These are phyloP conservation scores for Ochlodes sylvanus DNA, from an alignment of 2,888 invertebrate species.

Conservation along the genomic window DNA sequence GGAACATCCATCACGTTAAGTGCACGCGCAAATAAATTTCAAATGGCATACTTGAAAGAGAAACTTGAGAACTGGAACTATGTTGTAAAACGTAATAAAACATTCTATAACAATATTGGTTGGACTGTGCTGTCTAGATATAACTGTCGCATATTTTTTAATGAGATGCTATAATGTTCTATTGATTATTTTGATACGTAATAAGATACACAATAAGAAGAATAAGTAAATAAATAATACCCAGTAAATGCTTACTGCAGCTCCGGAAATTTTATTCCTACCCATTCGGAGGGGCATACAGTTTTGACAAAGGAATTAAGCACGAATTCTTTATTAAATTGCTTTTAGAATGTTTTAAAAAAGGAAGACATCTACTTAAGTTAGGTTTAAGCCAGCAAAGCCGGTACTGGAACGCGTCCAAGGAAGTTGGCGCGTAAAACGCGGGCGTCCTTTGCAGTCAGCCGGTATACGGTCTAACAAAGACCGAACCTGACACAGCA, in stretches of 20 bases:
- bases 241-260: neutral
- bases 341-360: slow-evolving; percentile 40
- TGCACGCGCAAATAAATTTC: slow-evolving; percentile 60
- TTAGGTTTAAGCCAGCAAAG: slow-evolving; percentile 10
- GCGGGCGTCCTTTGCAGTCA: slow-evolving; percentile 63
- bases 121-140: no score
- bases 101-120: no score
- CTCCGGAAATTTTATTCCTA: neutral
- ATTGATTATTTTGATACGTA: no score
- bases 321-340: slow-evolving; percentile 60
- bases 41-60: slow-evolving; percentile 60
- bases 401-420: slow-evolving; percentile 68
- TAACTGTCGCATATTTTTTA: neutral
- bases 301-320: slow-evolving; percentile 48
- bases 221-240: neutral
- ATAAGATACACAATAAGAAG: no score
- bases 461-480: slow-evolving; percentile 50
- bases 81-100: slow-evolving; percentile 31
- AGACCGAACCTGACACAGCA: slow-evolving; percentile 43
- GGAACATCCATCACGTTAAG: slow-evolving; percentile 68
- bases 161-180: neutral
- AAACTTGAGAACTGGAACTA: slow-evolving; percentile 46
- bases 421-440: slow-evolving; percentile 66
- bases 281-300: slow-evolving; percentile 30
- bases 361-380: slow-evolving; percentile 20